Evolutionary conservation across 2,797 vertebrate species (phyloP), one percentile per base, ranked within the genome.

Genomic region (Pseudochirops cupreus): DNA sequence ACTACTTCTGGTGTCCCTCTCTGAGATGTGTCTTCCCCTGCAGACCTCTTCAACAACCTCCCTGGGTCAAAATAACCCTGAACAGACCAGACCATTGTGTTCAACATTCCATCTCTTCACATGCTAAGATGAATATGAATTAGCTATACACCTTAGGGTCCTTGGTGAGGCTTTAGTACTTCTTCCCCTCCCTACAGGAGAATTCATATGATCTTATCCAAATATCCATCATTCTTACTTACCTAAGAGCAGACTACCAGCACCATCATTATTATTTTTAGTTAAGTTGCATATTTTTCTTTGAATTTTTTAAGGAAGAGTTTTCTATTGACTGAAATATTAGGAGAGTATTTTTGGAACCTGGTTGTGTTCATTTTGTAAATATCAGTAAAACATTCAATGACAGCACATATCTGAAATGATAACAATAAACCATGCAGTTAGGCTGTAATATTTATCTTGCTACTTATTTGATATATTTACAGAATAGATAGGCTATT

Each of bases 201-300:
- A 74, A 39, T 74, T 39, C n/a, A 74, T 74, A 16, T 21, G 67
- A 74, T 74, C 18, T n/a, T 39, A 10, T 74, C n/a, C 18, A 39
- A 74, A 39, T 21, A 74, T n/a, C 18, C 67, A 74, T 21, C 21
- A 93, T 94, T 9, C 92, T 92, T 59, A 57, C 90, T 94, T 94
- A 94, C 58, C 67, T 92, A 82, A 94, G 82, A 93, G 33, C 18
- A 96, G 74, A 92, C 94, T 57, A 11, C 55, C 59, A 74, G 62
- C 56, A 16, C 1, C 16, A 53, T 53, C 7, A 92, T 50, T 56
- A 54, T 6, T 91, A 91, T 56, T 11, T 3, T 95, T 39, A 91
- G 56, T 46, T 57, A 57, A 94, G 82, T 55, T 14, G 13, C 13
- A 31, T 94, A 29, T 91, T 56, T n/a, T 33, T 74, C 82, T 0